Conservation (phyloP, 2,888 invertebrate species). For the Cheilosia urbana region DNA sequence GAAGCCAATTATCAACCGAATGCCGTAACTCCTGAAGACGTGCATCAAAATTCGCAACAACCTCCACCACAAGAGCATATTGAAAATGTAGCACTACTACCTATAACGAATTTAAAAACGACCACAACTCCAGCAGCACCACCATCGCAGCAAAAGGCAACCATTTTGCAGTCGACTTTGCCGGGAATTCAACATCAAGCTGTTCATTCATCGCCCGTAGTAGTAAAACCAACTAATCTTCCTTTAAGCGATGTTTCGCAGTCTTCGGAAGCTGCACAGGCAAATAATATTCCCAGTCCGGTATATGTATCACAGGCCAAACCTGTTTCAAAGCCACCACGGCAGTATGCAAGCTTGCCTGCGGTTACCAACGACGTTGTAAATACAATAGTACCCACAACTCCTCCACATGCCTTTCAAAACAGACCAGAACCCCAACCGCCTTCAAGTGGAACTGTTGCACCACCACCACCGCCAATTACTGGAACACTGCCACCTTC, state of each 20-base stretch:
- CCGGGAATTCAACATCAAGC: constrained; percentile 39
- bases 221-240: constrained; percentile 83
- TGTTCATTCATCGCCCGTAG: constrained; percentile 81
- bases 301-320: constrained; percentile 80
- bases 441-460: constrained; percentile 35
- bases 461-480: constrained; percentile 57
- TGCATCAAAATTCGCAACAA: constrained; percentile 86
- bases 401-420: constrained; percentile 72
- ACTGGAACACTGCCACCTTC: constrained; percentile 78
- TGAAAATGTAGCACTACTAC: constrained; percentile 19
- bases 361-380: constrained; percentile 38
- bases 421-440: constrained; percentile 47
- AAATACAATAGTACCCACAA: constrained; percentile 36
- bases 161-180: constrained; percentile 67
- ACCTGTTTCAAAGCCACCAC: constrained; percentile 78
- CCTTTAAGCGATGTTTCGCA: constrained; percentile 63
- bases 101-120: constrained; percentile 38
- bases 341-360: constrained; percentile 79
- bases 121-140: constrained; percentile 29
- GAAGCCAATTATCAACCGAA: constrained; percentile 78
- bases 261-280: constrained; percentile 52
- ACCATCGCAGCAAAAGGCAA: constrained; percentile 73
- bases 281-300: constrained; percentile 77
- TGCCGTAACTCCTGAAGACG: constrained; percentile 78
- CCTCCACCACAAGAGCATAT: constrained; percentile 31